phyloP scores from a whole-genome alignment of 2,113 vertebrate genomes.

The Arothron firmamentum region DNA sequence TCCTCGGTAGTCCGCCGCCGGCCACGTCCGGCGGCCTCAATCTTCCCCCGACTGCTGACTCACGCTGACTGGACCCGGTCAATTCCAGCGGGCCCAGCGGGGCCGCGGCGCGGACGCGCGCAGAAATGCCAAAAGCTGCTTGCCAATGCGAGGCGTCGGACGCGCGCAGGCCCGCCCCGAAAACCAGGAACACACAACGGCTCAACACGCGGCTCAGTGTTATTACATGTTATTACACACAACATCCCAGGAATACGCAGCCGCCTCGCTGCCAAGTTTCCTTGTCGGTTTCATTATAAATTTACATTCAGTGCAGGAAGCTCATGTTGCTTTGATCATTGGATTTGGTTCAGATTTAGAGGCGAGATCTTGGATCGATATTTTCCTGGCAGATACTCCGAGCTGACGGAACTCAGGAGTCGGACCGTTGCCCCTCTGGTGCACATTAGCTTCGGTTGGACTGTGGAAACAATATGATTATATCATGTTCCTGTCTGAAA shows the following conservation, averaged over 20 bases:
- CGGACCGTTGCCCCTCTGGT: too few relatives aligned
- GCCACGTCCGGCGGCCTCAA: constrained; percentile 69
- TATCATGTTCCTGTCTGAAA: too few relatives aligned
- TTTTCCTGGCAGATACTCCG: too few relatives aligned
- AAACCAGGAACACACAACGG: neutral
- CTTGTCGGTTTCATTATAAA: neutral
- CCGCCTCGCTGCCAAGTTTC: neutral
- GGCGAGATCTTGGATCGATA: too few relatives aligned
- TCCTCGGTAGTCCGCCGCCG: constrained; percentile 76
- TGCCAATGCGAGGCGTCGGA: constrained; percentile 4
- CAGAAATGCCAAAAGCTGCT: constrained; percentile 23
- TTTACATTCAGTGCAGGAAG: neutral
- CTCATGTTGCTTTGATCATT: neutral
- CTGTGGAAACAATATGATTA: too few relatives aligned
- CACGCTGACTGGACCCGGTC: constrained; percentile 70
- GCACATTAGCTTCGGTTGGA: too few relatives aligned
- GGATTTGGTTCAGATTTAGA: too few relatives aligned
- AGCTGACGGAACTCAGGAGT: too few relatives aligned
- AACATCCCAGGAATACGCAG: neutral
- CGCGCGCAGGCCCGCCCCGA: neutral
- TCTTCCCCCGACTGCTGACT: constrained; percentile 76
- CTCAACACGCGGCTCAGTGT: too few relatives aligned
- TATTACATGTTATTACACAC: too few relatives aligned
- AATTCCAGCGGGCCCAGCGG: constrained; percentile 57
- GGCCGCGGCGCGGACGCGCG: constrained; percentile 22